phyloP scores from a whole-genome alignment of 1,140 invertebrate genomes.

The Grapholita molesta region DNA sequence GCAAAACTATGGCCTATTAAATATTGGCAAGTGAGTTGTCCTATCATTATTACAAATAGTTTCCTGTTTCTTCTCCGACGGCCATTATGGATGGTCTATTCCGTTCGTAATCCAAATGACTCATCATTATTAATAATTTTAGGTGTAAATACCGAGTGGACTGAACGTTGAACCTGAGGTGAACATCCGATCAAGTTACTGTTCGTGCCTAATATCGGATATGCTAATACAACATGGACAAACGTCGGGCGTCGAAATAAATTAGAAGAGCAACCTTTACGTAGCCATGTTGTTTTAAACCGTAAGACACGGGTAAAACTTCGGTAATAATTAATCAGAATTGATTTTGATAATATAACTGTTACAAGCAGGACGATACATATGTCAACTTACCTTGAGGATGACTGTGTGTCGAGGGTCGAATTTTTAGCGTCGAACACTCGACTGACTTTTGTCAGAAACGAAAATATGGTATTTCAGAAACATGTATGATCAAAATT shows the following conservation, averaged over 20 bases:
- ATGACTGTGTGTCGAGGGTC: no score
- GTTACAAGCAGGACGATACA: no score
- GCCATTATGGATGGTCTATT: background rate
- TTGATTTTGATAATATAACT: no score
- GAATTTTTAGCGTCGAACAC: no score
- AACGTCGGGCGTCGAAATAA: background rate
- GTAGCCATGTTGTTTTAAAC: background rate
- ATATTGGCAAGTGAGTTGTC: no score
- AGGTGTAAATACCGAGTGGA: background rate
- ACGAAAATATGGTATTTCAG: no score
- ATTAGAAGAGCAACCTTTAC: background rate
- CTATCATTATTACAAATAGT: background rate
- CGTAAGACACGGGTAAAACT: no score
- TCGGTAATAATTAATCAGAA: no score
- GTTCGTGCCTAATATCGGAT: background rate
- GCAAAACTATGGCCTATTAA: no score
- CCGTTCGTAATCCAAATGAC: background rate
- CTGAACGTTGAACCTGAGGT: background rate
- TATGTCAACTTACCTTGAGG: no score
- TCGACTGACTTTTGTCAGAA: no score
- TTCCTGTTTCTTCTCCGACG: background rate
- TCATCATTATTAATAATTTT: background rate
- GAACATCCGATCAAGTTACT: slow-evolving; percentile 11
- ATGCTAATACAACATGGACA: slow-evolving; percentile 1
- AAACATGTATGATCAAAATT: no score